A percentile compares a stretch with the other conserved stretches of the same genome.
These are phyloP conservation scores for Ptychochromis oligacanthus DNA, from an alignment of 2,113 vertebrate species.

Conservation along the genomic window DNA sequence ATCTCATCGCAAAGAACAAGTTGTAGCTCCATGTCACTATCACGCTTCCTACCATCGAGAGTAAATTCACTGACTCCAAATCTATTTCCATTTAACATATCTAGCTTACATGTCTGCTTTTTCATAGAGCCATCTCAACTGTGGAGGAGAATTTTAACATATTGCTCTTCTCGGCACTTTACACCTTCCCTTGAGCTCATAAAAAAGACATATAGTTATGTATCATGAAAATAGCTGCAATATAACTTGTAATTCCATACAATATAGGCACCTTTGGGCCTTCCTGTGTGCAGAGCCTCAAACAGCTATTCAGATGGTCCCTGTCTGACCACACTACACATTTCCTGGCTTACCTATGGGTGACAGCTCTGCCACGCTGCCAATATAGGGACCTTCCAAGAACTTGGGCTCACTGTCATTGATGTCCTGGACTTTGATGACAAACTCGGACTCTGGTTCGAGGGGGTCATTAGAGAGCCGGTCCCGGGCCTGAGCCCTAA, in stretches of 20 bases:
- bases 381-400: conserved; percentile 95
- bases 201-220: conserved; percentile 30
- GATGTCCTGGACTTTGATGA: conserved; percentile 99
- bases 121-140: conserved; percentile 14
- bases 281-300: conserved; percentile 15
- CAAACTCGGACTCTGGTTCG: conserved; percentile 96
- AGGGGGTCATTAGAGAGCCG: conserved; percentile 87
- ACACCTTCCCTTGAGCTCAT: conserved; percentile 22
- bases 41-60: neutral
- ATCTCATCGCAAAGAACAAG: neutral
- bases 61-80: conserved; percentile 37
- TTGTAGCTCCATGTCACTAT: conserved; percentile 18
- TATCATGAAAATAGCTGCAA: conserved; percentile 32
- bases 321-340: neutral
- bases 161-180: conserved; percentile 31
- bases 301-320: neutral
- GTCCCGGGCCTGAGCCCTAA: conserved; percentile 91
- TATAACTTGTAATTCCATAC: conserved; percentile 6
- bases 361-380: conserved; percentile 95
- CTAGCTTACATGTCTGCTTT: conserved; percentile 12
- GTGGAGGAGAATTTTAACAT: conserved; percentile 19
- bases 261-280: neutral
- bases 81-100: conserved; percentile 32
- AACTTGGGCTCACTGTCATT: conserved; percentile 98
- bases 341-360: conserved; percentile 86